Conservation (phyloP, 2,797 vertebrate species). For the Onychomys arenicola region DNA sequence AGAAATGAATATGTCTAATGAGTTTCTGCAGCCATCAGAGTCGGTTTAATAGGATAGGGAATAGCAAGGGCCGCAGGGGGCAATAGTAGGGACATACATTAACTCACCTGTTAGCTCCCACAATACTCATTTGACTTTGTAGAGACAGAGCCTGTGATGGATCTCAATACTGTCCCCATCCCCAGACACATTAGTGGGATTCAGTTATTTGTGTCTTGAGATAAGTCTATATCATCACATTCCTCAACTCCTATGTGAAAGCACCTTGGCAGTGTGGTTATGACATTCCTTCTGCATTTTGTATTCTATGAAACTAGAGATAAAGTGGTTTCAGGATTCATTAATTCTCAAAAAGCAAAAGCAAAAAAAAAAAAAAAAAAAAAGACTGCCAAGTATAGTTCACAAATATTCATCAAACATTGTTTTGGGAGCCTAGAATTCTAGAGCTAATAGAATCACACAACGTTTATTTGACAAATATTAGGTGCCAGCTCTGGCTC, state of each 20-base stretch:
- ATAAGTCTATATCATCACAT: not conserved
- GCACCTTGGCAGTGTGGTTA: not conserved
- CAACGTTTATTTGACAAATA: not conserved
- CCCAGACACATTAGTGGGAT: not conserved
- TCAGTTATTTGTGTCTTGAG: not conserved
- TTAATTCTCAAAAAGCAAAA: not conserved
- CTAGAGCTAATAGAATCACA: not conserved
- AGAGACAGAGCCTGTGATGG: not conserved
- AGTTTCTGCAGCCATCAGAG: not conserved
- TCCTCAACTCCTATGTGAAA: not conserved
- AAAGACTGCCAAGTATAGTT: not conserved
- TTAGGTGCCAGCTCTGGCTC: not conserved
- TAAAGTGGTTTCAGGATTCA: not conserved
- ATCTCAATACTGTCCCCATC: not conserved
- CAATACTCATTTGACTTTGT: not conserved
- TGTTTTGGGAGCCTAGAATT: not conserved
- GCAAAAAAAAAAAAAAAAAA: not conserved
- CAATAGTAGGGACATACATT: not conserved
- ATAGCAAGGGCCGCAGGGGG: not conserved
- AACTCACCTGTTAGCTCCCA: not conserved
- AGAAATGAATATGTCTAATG: not conserved
- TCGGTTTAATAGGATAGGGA: not conserved
- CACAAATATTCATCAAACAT: conserved; percentile 14
- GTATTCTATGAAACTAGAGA: not conserved
- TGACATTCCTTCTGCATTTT: not conserved